Evolutionary conservation across 2,113 vertebrate species (phyloP).

Genomic region (Myrmecobius fasciatus): DNA sequence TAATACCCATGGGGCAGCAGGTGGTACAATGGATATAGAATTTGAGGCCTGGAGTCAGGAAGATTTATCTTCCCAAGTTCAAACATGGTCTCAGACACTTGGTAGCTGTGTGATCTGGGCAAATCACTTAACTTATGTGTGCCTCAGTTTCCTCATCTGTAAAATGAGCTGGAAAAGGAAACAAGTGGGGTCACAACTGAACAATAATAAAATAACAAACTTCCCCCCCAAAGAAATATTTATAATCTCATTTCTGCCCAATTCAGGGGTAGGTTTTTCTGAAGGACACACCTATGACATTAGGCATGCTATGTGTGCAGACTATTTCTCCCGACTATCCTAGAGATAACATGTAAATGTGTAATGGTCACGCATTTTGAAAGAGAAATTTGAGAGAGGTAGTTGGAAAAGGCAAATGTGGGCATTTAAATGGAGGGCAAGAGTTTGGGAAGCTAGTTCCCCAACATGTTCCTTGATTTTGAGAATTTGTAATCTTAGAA

Average conservation of each 20-base stretch:
- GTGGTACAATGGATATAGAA: background rate
- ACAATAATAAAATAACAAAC: background rate
- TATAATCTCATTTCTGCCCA: background rate
- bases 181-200: background rate
- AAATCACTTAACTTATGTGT: background rate
- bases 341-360: background rate
- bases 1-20: background rate
- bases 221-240: background rate
- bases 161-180: background rate
- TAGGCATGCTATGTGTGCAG: background rate
- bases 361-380: background rate
- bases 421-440: background rate
- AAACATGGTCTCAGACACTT: background rate
- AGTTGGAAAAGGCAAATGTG: background rate
- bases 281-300: background rate
- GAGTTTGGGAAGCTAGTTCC: background rate
- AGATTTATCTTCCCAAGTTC: background rate
- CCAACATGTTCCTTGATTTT: background rate
- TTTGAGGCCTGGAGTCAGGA: background rate
- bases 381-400: background rate
- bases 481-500: background rate
- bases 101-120: background rate
- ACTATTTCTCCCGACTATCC: background rate
- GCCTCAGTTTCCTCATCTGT: background rate
- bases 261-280: background rate